Conservation (phyloP, 2,797 vertebrate species). For the Smutsia gigantea region DNA sequence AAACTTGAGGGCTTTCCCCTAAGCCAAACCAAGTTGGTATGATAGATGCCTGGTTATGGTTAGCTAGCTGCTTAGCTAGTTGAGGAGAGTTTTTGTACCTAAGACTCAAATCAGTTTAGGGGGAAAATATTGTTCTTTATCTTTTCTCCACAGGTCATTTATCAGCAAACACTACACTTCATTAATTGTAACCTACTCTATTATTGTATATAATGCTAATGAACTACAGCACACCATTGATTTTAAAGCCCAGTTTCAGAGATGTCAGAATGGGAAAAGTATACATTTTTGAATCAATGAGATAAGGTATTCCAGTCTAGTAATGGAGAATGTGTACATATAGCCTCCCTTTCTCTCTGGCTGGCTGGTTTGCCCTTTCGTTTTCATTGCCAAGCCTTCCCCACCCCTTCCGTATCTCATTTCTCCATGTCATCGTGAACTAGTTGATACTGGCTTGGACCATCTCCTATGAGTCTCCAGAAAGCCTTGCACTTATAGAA, state of each 20-base stretch:
- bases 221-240: background rate
- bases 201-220: background rate
- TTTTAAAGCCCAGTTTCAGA: conserved; percentile 41
- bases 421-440: background rate
- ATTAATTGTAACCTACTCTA: background rate
- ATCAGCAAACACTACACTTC: background rate
- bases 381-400: conserved; percentile 15
- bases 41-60: background rate
- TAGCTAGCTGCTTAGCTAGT: conserved; percentile 41
- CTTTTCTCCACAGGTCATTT: background rate
- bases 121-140: background rate
- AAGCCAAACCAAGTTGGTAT: background rate
- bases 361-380: background rate
- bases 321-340: background rate
- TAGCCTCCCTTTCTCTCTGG: background rate
- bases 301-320: background rate
- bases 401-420: background rate
- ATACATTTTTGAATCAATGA: background rate
- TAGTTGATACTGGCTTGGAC: background rate
- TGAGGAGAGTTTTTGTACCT: conserved; percentile 21
- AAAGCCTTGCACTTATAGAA: background rate
- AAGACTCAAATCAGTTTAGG: background rate
- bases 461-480: background rate
- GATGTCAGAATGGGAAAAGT: conserved; percentile 8
- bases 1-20: conserved; percentile 16